Base-by-base conservation (phyloP, 2,113 vertebrate genomes). In the Lepus americanus region DNA sequence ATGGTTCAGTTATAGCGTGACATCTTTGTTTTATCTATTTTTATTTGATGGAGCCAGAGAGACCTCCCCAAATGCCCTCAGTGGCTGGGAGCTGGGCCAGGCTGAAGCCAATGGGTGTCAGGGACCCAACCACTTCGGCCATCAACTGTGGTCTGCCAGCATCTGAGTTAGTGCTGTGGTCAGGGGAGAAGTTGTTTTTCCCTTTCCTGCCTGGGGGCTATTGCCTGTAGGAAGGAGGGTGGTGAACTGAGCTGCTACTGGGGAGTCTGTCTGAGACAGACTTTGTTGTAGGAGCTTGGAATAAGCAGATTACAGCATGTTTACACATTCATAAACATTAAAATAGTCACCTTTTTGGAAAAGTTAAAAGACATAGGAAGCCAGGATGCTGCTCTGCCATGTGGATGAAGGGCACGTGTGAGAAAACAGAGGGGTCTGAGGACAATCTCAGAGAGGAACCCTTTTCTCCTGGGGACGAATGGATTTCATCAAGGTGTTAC, bases 1-100 rank as follows among this genome's bases (percentile, higher is more conserved):
- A 25, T 61, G n/a, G 39, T 91, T 89, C 89, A n/a, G 69, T 80
- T 89, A 91, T 66, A 84, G 23, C 13, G 64, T 31, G 20, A 23
- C 8, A 6, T 66, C 22, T 66, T 66, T 44, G 44, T 44, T 66
- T 66, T 66, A 23, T 66, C 25, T 66, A 25, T 66, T 66, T 66
- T 66, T 27, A 23, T 23, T 66, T 66, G 17, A 66, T 3, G 1
- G 44, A 44, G 44, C 6, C 44, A 44, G 6, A 44, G 44, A 44
- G 44, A 44, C 44, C 44, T 44, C 44, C 44, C 44, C 44, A 44
- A 44, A 44, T 44, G 44, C 44, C 44, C 44, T 44, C 44, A 44
- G 44, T 7, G 7, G 44, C 44, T 44, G 44, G 44, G 44, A 44
- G 44, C 44, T 44, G 6, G 44, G 44, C 44, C 44, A 44, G 6